Evolutionary conservation across 2,888 invertebrate species (phyloP).

Genomic region (Megaustenia siamemsis): DNA sequence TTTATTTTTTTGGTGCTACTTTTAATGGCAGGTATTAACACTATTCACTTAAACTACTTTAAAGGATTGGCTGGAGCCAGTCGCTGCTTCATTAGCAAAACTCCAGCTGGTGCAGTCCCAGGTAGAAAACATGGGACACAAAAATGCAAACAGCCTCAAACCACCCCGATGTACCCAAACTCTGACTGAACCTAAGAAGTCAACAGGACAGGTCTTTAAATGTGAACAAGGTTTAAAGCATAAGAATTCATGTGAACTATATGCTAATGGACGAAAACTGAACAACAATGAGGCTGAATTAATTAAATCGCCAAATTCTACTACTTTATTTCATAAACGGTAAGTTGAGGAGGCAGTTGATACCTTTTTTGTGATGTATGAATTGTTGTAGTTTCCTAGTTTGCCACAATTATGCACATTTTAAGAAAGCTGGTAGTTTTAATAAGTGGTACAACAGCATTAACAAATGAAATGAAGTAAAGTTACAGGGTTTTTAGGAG

Average conservation of each 20-base stretch:
- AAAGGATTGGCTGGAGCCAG: slow-evolving; percentile 72
- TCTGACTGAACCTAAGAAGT: neutral
- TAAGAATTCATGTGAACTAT: neutral
- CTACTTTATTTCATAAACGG: neutral
- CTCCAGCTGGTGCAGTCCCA: slow-evolving; percentile 71
- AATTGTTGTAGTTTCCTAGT: neutral
- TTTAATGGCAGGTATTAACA: neutral
- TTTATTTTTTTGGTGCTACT: neutral
- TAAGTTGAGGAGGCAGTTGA: neutral
- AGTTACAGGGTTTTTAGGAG: too few species aligned
- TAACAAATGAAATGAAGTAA: too few species aligned
- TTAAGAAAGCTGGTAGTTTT: too few species aligned
- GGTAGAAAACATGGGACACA: slow-evolving; percentile 71
- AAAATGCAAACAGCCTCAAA: slow-evolving; percentile 63
- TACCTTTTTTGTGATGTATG: neutral
- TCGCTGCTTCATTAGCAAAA: slow-evolving; percentile 65
- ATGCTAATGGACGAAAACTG: neutral
- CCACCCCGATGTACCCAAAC: slow-evolving; percentile 57
- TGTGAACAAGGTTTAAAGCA: neutral
- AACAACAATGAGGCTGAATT: neutral
- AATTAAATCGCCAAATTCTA: neutral
- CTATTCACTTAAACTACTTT: too few species aligned
- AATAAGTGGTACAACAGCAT: too few species aligned
- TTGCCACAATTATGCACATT: too few species aligned
- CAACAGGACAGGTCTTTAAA: neutral